Conservation (phyloP, 1,140 invertebrate species). For the Eriocheir sinensis region DNA sequence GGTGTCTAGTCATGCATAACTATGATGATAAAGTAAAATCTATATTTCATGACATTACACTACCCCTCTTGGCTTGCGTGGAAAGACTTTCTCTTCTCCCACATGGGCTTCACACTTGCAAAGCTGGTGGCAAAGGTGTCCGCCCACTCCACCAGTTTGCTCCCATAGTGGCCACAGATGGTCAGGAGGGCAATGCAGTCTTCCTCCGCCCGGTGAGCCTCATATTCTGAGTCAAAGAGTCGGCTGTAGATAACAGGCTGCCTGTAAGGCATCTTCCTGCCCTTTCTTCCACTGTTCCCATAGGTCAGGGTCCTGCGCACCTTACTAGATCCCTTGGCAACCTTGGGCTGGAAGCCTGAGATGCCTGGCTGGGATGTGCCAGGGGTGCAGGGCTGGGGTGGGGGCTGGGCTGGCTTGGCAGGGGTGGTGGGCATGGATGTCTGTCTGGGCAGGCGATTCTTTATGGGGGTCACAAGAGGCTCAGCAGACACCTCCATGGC, state of each 20-base stretch:
- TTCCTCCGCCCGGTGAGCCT: conserved; percentile 57
- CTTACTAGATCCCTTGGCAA: conserved; percentile 10
- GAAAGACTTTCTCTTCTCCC: conserved; percentile 65
- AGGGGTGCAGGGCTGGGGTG: conserved; percentile 39
- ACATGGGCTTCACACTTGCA: conserved; percentile 62
- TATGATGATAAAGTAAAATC: too few relatives aligned
- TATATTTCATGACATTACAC: not conserved
- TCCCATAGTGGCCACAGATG: conserved; percentile 71
- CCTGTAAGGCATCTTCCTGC: conserved; percentile 40
- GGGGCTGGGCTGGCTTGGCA: not conserved
- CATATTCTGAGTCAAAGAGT: conserved; percentile 52
- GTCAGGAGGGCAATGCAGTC: conserved; percentile 58
- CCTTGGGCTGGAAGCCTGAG: not conserved
- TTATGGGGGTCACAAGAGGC: conserved; percentile 55
- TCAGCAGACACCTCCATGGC: conserved; percentile 39
- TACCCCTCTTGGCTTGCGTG: not conserved
- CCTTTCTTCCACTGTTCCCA: conserved; percentile 16
- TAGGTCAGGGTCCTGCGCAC: conserved; percentile 52
- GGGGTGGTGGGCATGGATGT: conserved; percentile 43
- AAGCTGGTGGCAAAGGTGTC: conserved; percentile 56
- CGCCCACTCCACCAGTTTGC: conserved; percentile 70
- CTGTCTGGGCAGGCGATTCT: conserved; percentile 31
- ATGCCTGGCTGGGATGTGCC: not conserved
- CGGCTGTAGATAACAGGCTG: conserved; percentile 60
- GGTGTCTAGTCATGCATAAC: too few relatives aligned